These are phyloP conservation scores for Tokudaia muenninki DNA, from an alignment of 2,797 vertebrate species.

Conservation along the genomic window DNA sequence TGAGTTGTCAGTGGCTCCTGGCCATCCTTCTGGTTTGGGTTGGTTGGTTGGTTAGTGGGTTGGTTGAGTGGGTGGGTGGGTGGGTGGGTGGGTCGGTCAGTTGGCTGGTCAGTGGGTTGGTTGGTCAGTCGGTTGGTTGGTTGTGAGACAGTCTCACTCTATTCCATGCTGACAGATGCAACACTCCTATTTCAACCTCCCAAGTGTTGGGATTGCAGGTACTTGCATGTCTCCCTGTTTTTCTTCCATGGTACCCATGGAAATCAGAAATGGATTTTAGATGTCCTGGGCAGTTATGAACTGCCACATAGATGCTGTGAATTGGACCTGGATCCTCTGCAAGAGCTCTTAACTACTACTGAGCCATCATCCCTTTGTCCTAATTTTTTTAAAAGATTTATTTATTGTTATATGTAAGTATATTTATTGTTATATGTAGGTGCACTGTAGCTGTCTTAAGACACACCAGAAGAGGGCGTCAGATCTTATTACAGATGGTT, in stretches of 20 bases:
- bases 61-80: background rate
- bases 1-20: conserved; percentile 9
- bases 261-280: background rate
- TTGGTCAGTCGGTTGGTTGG: no score
- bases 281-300: background rate
- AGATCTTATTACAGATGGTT: no score
- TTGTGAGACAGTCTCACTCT: background rate
- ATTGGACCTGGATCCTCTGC: background rate
- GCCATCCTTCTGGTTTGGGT: conserved; percentile 30
- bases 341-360: background rate
- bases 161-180: background rate
- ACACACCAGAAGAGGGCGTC: no score
- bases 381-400: no score
- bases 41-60: background rate
- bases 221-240: background rate
- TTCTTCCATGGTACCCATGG: background rate
- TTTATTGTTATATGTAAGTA: no score
- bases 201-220: background rate
- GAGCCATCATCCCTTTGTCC: background rate
- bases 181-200: background rate
- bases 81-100: no score
- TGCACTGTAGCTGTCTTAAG: no score
- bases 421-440: no score
- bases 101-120: background rate
- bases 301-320: background rate